Evolutionary conservation across 2,888 invertebrate genomes (phyloP), one percentile per base, ranked within the genome.

Genomic region (Rapana venosa): DNA sequence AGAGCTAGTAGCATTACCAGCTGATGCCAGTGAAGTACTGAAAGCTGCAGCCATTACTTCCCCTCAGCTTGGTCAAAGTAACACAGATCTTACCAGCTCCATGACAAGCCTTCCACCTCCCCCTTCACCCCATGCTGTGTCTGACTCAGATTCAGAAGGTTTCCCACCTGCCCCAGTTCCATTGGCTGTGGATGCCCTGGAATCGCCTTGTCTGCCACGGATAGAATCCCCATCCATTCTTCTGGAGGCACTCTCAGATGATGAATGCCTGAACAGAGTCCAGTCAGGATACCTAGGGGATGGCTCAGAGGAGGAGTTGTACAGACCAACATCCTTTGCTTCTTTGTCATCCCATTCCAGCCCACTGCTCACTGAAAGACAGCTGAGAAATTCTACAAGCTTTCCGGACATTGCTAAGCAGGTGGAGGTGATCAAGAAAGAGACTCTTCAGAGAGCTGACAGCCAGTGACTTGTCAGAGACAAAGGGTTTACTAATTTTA

Each of bases 321-420:
- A 66, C 5, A n/a, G 35, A 22, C 35, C 61, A 35, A 17, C 30
- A 26, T 86, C 86, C 8, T 58, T 66, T 17, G 58, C 56, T 32
- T 66, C 86, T 1, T 32, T 86, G 32, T 86, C 86, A 22, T 66
- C 61, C 0, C 86, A 66, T 15, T 86, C 86, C 66, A 86, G 86
- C 30, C 86, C 86, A 6, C 1, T 86, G 66, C 20, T 86, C 26
- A 61, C 35, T 8, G 86, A 86, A 58, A 86, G 35, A 35, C 61
- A 86, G 66, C 86, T 86, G 61, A 86, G 86, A n/a, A 86, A 66
- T 35, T 86, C 86, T 17, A 35, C 86, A 32, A 86, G 86, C n/a
- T 61, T 86, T 32, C 86, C 30, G 20, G 86, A 86, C 22, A 35
- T 86, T 30, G 17, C 30, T 8, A 58, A n/a, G n/a, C 86, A 32